Evolutionary conservation across 2,113 vertebrate species (phyloP).

Genomic region (Neolamprologus kungweensis): DNA sequence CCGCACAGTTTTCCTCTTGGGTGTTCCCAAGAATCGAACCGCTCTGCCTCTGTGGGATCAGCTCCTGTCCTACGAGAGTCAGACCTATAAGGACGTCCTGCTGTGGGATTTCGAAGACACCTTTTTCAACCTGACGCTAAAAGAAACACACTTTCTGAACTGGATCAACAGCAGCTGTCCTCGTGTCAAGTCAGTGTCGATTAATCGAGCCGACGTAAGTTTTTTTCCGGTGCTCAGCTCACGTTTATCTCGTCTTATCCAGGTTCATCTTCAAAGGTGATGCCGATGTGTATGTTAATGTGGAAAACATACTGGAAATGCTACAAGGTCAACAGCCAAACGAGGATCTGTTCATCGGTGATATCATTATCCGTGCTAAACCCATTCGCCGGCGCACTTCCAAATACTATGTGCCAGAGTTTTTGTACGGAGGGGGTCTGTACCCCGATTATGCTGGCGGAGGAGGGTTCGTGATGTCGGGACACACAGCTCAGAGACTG

Average conservation of each 20-base stretch:
- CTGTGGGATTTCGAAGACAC: conserved; percentile 96
- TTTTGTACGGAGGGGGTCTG: conserved; percentile 79
- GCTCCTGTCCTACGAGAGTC: conserved; percentile 85
- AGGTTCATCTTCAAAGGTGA: conserved; percentile 94
- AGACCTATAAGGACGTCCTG: conserved; percentile 79
- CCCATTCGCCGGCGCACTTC: conserved; percentile 82
- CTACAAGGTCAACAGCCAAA: conserved; percentile 62
- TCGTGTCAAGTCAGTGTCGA: conserved; percentile 56
- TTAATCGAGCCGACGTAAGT: not conserved
- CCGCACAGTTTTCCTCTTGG: conserved; percentile 85
- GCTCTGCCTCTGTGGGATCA: conserved; percentile 79
- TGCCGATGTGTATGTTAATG: conserved; percentile 87
- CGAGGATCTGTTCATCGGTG: conserved; percentile 84
- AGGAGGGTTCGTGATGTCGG: conserved; percentile 89
- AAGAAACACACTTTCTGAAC: conserved; percentile 91
- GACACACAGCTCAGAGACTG: conserved; percentile 78
- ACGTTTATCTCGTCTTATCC: not conserved
- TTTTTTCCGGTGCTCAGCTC: not conserved
- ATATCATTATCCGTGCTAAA: conserved; percentile 87
- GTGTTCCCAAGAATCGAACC: conserved; percentile 76
- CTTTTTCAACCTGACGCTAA: conserved; percentile 96
- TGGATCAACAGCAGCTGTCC: conserved; percentile 86
- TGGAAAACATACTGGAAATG: conserved; percentile 91
- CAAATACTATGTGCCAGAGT: conserved; percentile 92
- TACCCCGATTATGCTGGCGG: conserved; percentile 91